Conservation (phyloP, 2,797 vertebrate species). For the Chelidonichthys spinosus region DNA sequence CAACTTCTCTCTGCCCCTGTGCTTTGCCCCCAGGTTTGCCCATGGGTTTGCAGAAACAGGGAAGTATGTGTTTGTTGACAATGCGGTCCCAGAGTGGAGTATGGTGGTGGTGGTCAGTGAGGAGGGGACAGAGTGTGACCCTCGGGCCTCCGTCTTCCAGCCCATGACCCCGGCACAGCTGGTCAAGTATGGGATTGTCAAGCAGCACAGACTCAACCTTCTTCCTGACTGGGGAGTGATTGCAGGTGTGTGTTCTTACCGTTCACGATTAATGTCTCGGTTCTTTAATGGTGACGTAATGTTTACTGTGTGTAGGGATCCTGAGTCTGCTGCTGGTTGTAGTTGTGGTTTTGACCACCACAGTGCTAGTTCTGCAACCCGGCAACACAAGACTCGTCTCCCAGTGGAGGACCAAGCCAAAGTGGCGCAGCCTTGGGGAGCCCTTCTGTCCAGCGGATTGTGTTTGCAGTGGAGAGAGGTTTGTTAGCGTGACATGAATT, state of each 20-base stretch:
- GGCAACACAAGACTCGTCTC: constrained; percentile 73
- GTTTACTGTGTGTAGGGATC: constrained; percentile 76
- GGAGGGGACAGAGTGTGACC: constrained; percentile 82
- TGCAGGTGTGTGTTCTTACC: constrained; percentile 77
- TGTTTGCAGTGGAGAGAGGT: constrained; percentile 85
- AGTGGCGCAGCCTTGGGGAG: constrained; percentile 90
- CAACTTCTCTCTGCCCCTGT: neutral
- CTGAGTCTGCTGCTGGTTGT: constrained; percentile 85
- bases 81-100: constrained; percentile 80
- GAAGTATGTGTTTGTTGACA: constrained; percentile 91
- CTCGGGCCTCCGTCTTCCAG: constrained; percentile 81
- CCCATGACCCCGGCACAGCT: constrained; percentile 91
- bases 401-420: constrained; percentile 84
- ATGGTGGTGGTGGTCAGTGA: constrained; percentile 88
- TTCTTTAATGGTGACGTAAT: constrained; percentile 10
- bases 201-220: constrained; percentile 83
- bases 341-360: constrained; percentile 80
- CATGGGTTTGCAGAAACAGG: constrained; percentile 91
- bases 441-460: constrained; percentile 82
- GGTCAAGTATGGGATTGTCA: constrained; percentile 84
- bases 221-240: constrained; percentile 91
- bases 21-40: constrained; percentile 86
- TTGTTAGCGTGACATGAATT: constrained; percentile 8
- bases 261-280: neutral
- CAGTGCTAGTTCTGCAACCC: constrained; percentile 86